Evolutionary conservation across 1,140 invertebrate genomes (phyloP).

Genomic region (Drosophila parabipectinata): DNA sequence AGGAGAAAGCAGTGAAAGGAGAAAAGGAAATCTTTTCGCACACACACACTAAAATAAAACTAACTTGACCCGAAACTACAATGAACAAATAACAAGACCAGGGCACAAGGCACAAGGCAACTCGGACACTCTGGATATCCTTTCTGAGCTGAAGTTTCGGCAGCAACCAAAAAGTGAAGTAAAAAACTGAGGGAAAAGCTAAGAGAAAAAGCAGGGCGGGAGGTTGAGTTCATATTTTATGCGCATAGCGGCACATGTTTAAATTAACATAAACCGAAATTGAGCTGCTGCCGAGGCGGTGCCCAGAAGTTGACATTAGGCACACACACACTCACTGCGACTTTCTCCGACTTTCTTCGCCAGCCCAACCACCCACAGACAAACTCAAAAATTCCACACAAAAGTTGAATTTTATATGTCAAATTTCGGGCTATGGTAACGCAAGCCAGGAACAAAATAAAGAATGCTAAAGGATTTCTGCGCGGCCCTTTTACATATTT

Average conservation of each 20-base stretch:
- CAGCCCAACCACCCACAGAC: constrained; percentile 6
- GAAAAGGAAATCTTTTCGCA: constrained; percentile 57
- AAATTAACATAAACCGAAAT: constrained; percentile 83
- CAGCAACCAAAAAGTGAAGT: constrained; percentile 18
- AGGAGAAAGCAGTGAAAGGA: constrained; percentile 1
- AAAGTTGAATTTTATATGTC: constrained; percentile 77
- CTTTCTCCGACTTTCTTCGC: constrained; percentile 30
- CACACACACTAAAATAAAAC: constrained; percentile 50
- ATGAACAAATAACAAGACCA: constrained; percentile 62
- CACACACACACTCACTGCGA: constrained; percentile 33
- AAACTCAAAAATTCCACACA: constrained; percentile 75
- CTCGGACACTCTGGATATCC: constrained; percentile 39
- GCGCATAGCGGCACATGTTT: constrained; percentile 82
- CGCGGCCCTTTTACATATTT: constrained; percentile 72
- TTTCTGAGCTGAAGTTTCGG: constrained; percentile 4
- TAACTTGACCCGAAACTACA: constrained; percentile 77
- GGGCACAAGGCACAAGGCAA: constrained; percentile 14
- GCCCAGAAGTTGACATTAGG: constrained; percentile 73
- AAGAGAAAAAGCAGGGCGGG: constrained; percentile 5
- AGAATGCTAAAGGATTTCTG: constrained; percentile 66
- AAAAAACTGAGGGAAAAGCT: constrained; percentile 7
- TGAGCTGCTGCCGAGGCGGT: constrained; percentile 69
- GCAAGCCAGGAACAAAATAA: constrained; percentile 23
- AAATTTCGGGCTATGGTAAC: constrained; percentile 18
- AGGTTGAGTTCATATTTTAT: constrained; percentile 75